Conservation (phyloP, 2,797 vertebrate species). For the Chaetophractus vellerosus region DNA sequence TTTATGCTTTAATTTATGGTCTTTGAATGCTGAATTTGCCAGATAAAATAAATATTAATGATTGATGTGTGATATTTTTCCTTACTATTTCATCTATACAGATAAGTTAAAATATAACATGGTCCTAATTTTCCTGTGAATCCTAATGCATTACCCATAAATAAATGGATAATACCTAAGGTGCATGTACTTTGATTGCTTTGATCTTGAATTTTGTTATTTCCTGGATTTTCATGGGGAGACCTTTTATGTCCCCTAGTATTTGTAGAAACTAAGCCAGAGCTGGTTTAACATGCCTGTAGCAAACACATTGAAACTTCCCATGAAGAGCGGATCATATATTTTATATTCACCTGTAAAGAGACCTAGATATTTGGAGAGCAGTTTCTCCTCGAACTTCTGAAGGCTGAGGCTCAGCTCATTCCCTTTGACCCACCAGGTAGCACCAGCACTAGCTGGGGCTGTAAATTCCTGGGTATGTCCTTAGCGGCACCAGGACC, state of each 20-base stretch:
- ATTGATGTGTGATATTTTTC: background rate
- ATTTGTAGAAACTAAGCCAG: background rate
- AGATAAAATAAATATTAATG: constrained; percentile 18
- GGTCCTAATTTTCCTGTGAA: background rate
- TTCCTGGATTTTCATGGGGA: background rate
- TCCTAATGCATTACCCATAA: background rate
- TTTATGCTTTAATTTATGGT: background rate
- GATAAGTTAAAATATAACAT: background rate
- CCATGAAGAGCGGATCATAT: background rate
- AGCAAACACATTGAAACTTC: constrained; percentile 19
- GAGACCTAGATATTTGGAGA: background rate
- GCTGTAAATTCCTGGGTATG: fast-evolving
- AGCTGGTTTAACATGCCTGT: background rate
- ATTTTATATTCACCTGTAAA: background rate
- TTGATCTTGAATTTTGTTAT: constrained; percentile 16
- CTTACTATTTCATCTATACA: background rate
- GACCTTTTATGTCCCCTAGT: background rate
- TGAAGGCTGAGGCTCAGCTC: background rate
- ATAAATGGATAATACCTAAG: background rate
- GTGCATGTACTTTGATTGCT: background rate
- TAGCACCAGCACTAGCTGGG: fast-evolving
- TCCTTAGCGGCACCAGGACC: background rate
- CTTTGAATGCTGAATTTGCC: background rate
- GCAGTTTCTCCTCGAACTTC: background rate
- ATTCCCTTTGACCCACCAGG: background rate